These are phyloP conservation scores for Drosophila meridionalis DNA, from an alignment of 2,888 invertebrate genomes.

Conservation along the genomic window DNA sequence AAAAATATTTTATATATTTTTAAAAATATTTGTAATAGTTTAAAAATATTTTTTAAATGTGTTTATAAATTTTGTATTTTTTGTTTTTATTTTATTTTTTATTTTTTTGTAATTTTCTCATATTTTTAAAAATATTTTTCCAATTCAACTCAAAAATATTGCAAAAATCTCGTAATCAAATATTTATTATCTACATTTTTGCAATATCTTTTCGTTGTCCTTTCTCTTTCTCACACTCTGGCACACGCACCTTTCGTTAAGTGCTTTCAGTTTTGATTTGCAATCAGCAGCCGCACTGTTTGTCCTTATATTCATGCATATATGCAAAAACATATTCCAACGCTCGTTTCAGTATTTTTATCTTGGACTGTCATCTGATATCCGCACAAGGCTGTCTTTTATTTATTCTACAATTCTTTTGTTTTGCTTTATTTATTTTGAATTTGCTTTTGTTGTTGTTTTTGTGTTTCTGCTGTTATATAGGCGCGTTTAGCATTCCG, in stretches of 20 bases:
- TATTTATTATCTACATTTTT: slow-evolving; percentile 28
- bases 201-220: slow-evolving; percentile 37
- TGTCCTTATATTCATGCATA: slow-evolving; percentile 51
- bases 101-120: neutral
- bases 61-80: neutral
- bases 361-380: slow-evolving; percentile 65
- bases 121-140: neutral
- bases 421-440: slow-evolving; percentile 35
- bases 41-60: neutral
- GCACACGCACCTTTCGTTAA: slow-evolving; percentile 61
- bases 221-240: slow-evolving; percentile 24
- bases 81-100: too few relatives aligned
- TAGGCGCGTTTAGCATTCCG: slow-evolving; percentile 73
- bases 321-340: slow-evolving; percentile 45
- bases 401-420: slow-evolving; percentile 50
- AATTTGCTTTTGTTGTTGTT: slow-evolving; percentile 32
- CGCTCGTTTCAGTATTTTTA: slow-evolving; percentile 55
- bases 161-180: slow-evolving; percentile 4
- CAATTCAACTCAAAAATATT: slow-evolving; percentile 17
- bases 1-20: neutral
- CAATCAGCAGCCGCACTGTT: slow-evolving; percentile 36
- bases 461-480: slow-evolving; percentile 4
- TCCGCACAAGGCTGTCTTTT: slow-evolving; percentile 42
- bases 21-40: neutral
- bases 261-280: slow-evolving; percentile 49